Conservation (phyloP, 2,797 vertebrate species). For the Linurgus olivaceus region DNA sequence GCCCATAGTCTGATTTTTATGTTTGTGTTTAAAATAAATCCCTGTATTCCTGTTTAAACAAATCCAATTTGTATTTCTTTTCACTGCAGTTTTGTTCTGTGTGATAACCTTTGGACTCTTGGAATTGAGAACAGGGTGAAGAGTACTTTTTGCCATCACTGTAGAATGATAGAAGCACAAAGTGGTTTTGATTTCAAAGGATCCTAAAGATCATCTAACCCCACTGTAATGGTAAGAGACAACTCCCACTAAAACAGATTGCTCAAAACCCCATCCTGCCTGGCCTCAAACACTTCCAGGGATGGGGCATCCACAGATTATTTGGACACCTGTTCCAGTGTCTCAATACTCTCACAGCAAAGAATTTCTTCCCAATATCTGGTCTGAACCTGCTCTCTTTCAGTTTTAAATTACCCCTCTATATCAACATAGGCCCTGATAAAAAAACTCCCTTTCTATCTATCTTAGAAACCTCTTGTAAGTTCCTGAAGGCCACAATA, state of each 20-base stretch:
- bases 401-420: background rate
- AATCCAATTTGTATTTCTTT: background rate
- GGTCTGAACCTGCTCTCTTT: background rate
- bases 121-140: background rate
- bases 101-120: background rate
- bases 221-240: background rate
- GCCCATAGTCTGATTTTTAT: background rate
- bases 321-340: background rate
- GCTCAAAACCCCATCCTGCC: background rate
- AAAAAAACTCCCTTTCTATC: background rate
- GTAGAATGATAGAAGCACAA: background rate
- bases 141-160: background rate
- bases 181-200: background rate
- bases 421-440: too few species aligned
- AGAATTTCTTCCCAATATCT: background rate
- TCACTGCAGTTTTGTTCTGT: background rate
- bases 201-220: background rate
- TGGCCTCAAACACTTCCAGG: background rate
- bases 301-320: background rate
- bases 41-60: background rate
- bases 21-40: background rate
- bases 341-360: fast-evolving
- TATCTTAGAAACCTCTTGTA: background rate
- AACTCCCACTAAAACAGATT: background rate
- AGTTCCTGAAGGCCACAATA: background rate